A percentile compares a stretch with the other conserved stretches of the same genome.
Evolutionary conservation across 2,113 vertebrate species (phyloP).

Genomic region (Beaufortia kweichowensis): DNA sequence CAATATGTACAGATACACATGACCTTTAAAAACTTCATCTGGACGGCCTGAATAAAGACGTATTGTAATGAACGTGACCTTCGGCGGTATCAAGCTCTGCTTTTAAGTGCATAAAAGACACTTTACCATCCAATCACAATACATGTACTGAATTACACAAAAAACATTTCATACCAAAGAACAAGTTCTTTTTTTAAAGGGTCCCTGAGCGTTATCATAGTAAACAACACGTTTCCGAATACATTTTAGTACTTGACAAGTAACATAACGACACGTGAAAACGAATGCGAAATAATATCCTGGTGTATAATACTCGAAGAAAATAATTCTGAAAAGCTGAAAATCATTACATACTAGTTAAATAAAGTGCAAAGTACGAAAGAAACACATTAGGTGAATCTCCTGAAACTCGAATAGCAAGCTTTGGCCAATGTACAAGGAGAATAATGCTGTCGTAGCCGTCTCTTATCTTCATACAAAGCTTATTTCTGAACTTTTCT

Average conservation of each 20-base stretch:
- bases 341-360: constrained; percentile 57
- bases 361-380: constrained; percentile 80
- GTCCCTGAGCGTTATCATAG: constrained; percentile 77
- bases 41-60: constrained; percentile 3
- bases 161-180: neutral
- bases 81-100: constrained; percentile 3
- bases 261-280: constrained; percentile 2
- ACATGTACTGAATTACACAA: constrained; percentile 5
- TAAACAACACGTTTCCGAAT: constrained; percentile 62
- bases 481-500: constrained; percentile 64
- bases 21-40: constrained; percentile 27
- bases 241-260: constrained; percentile 27
- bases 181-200: constrained; percentile 48
- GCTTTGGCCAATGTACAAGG: constrained; percentile 64
- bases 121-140: constrained; percentile 6
- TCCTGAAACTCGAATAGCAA: constrained; percentile 64
- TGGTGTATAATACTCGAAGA: constrained; percentile 57
- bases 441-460: constrained; percentile 64
- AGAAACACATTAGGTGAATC: constrained; percentile 61
- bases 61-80: constrained; percentile 23
- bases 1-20: constrained; percentile 71
- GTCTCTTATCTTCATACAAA: constrained; percentile 62
- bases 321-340: constrained; percentile 55
- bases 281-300: constrained; percentile 54
- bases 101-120: neutral